phyloP scores from a whole-genome alignment of 1,140 invertebrate species.

The Cheumatopsyche charites region DNA sequence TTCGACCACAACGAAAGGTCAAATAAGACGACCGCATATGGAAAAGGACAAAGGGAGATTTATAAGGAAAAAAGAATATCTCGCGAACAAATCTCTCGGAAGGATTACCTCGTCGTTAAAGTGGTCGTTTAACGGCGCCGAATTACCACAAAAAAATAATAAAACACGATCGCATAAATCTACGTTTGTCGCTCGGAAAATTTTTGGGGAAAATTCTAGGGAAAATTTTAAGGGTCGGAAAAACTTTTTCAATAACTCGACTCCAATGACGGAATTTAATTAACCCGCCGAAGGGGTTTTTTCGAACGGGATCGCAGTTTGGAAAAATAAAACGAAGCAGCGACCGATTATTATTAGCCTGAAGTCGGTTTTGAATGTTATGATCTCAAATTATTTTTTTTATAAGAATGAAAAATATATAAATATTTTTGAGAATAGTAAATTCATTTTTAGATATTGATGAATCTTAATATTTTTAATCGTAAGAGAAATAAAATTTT shows the following conservation, averaged over 20 bases:
- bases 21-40: too few relatives aligned
- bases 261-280: constrained; percentile 15
- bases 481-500: too few relatives aligned
- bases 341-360: too few relatives aligned
- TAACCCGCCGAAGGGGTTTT: constrained; percentile 13
- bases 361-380: too few relatives aligned
- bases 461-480: too few relatives aligned
- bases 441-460: too few relatives aligned
- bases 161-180: not conserved
- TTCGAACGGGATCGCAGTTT: not conserved
- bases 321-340: too few relatives aligned
- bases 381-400: too few relatives aligned
- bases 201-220: constrained; percentile 1
- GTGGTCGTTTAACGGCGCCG: not conserved
- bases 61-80: not conserved
- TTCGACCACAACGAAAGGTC: too few relatives aligned
- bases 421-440: too few relatives aligned
- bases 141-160: constrained; percentile 17
- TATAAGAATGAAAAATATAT: too few relatives aligned
- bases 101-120: constrained; percentile 20
- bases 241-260: constrained; percentile 24
- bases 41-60: too few relatives aligned
- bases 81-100: constrained; percentile 16
- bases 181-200: constrained; percentile 1
- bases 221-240: not conserved